These are phyloP conservation scores for Diadophis punctatus DNA, from an alignment of 2,113 vertebrate genomes.

Conservation along the genomic window DNA sequence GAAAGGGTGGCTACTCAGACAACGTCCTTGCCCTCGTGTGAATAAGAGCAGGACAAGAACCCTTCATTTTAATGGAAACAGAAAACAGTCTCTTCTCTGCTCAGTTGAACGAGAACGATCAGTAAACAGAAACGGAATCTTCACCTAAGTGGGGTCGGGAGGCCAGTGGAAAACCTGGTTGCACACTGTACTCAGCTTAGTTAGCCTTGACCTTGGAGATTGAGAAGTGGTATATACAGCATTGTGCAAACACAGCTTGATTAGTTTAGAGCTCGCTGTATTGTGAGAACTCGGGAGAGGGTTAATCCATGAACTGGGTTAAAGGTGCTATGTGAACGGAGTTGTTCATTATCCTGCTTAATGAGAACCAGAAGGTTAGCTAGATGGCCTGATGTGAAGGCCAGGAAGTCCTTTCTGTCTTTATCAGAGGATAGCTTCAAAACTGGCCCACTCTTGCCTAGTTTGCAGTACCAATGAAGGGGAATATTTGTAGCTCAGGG, in stretches of 20 bases:
- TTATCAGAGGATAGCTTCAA: not conserved
- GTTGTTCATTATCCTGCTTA: not conserved
- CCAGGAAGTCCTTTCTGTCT: not conserved
- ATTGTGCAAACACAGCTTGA: not conserved
- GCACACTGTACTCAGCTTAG: not conserved
- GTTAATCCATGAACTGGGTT: not conserved
- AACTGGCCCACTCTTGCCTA: not conserved
- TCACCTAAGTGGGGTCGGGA: not conserved
- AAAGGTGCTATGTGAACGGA: not conserved
- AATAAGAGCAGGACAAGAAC: not conserved
- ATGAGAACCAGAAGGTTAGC: not conserved
- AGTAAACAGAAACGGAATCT: not conserved
- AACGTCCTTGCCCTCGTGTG: not conserved
- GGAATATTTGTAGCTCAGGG: not conserved
- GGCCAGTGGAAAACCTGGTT: not conserved
- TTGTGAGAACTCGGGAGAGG: not conserved
- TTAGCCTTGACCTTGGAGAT: not conserved
- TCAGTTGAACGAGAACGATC: not conserved
- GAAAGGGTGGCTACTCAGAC: not conserved
- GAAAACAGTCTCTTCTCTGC: not conserved
- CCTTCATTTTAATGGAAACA: not conserved
- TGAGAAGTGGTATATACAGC: not conserved
- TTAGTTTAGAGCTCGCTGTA: not conserved
- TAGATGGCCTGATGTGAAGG: not conserved
- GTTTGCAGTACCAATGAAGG: not conserved